Conservation (phyloP, 1,140 invertebrate species). For the Sarcophaga bullata region DNA sequence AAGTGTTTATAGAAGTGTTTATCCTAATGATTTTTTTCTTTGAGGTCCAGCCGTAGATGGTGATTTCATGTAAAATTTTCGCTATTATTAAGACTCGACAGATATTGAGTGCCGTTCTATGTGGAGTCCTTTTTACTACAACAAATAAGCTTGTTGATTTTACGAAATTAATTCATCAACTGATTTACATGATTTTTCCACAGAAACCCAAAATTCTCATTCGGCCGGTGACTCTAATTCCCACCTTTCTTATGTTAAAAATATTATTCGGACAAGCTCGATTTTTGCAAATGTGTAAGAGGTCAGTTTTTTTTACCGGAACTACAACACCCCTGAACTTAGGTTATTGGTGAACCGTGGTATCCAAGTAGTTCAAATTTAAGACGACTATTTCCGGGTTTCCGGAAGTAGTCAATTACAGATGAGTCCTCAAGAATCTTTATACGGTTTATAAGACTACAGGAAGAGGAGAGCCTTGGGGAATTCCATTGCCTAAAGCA, state of each 20-base stretch:
- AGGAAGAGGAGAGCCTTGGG: too few species aligned
- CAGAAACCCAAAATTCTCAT: background rate
- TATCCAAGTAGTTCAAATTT: background rate
- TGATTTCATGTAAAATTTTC: background rate
- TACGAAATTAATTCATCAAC: background rate
- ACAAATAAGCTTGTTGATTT: background rate
- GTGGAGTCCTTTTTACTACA: background rate
- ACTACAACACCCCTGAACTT: background rate
- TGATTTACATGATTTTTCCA: background rate
- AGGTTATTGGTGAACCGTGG: background rate
- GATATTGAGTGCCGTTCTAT: background rate
- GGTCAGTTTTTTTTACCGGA: background rate
- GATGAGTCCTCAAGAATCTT: background rate
- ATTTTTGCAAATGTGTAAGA: constrained; percentile 8
- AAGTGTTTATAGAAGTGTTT: background rate
- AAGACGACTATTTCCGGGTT: background rate
- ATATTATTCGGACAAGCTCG: background rate
- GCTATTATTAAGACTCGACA: background rate
- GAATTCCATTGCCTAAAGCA: too few species aligned
- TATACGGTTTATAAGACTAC: background rate
- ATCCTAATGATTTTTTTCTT: background rate
- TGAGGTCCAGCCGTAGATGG: background rate
- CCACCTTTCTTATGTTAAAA: background rate
- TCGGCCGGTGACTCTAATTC: background rate
- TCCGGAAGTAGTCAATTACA: background rate